Evolutionary conservation across 2,113 vertebrate genomes (phyloP), one percentile per base, ranked within the genome.

Genomic region (Shinisaurus crocodilurus): DNA sequence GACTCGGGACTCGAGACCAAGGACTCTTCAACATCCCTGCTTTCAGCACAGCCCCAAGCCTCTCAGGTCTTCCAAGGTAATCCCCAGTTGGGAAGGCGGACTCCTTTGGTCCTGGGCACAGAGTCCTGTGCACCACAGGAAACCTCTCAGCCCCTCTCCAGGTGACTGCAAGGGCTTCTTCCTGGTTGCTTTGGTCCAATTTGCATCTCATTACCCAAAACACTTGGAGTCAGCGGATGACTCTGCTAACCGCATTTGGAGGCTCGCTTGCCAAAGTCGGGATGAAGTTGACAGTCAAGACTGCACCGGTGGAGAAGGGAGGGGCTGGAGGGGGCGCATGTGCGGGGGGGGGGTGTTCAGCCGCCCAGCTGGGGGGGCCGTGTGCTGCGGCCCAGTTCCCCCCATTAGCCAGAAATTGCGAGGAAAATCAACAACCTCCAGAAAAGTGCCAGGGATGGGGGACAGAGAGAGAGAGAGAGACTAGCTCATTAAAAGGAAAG

Each of bases 111-210:
- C 15, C 43, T 60, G 3, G 0, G 32, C 5, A 0, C 20, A 3
- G 16, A 10, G 18, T 40, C 18, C 84, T 54, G 13, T 43, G 74
- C 7, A 29, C 40, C 75, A 6, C 60, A 7, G 60, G 32, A 5
- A 25, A 29, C 40, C 20, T 27, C 23, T 65, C 12, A 8, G 57
- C 1, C 67, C 65, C n/a, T 1, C 67, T 60, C 37, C n/a, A 60
- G 48, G 67, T 23, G n/a, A 15, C 37, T 45, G 40, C 27, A 2
- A 43, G 20, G 57, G 6, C 3, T 48, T 29, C 1, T 63, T 82
- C 1, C 87, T 0, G 0, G 27, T 54, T 13, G 16, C 88, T 75
- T 2, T 40, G 9, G 89, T n/a, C 43, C 1, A 0, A 15, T 7
- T n/a, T 50, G 10, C 0, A 0, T 6, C 12, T 27, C 1, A 0